Base-by-base conservation (phyloP, 2,888 invertebrate species). In the Sarcophaga carnaria region DNA sequence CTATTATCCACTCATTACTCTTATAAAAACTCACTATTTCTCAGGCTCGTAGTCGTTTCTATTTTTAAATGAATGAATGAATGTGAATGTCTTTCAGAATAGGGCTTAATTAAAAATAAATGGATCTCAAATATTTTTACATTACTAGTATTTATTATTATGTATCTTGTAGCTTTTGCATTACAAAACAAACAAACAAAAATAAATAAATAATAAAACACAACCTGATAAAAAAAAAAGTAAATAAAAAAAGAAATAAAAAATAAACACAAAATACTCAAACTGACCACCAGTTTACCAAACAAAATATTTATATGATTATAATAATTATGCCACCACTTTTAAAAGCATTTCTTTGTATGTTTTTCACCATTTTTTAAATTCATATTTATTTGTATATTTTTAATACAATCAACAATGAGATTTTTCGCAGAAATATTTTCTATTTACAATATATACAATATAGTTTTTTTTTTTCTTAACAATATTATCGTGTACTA, bases 81-180 rank as follows among this genome's bases (percentile, higher is more conserved):
- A 76, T 76, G 71, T 81, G 8, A 54, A 67, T 72, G 76, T 63
- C 80, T 78, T 69, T 78, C 66, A 72, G 66, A 79, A 71, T 64
- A 87, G 76, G 71, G 81, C 78, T 83, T 82, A 77, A 69, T 59
- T 49, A 17, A 83, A 71, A 64, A 64, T 54, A 80, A 83, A 83
- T 69, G 20, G 87, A 87, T 87, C 87, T 87, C 87, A 84, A 81
- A 75, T 84, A 79, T 84, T 84, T 87, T 84, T 82, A 87, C 79
- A 84, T 72, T 79, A 80, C 64, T 64, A 77, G 59, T 74, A 80
- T 22, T 85, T 70, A 74, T 85, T 70, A 74, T 84, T 70, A 67
- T 60, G 22, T 83, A 86, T 80, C 49, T 75, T 81, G 77, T 84
- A 87, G 87, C 87, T 87, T 87, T 87, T 87, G 84, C 87, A 87